phyloP scores from a whole-genome alignment of 2,888 invertebrate genomes.

The Deilephila porcellus region DNA sequence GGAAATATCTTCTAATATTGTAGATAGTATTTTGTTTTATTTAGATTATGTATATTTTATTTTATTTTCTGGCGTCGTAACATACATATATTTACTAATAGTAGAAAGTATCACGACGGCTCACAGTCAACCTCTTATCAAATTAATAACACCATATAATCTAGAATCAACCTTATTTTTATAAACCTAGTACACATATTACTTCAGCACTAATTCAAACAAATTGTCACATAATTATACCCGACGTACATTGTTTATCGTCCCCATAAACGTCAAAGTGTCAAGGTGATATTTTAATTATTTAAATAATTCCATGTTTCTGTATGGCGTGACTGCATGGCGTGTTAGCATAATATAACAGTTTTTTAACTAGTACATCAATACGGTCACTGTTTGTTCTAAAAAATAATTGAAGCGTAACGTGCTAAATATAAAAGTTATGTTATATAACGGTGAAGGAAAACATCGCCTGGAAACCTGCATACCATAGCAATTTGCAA shows the following conservation, averaged over 20 bases:
- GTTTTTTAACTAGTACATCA: not conserved
- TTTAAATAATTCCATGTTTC: conserved; percentile 9
- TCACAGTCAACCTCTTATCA: not conserved
- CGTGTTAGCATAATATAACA: not conserved
- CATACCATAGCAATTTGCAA: too few relatives aligned
- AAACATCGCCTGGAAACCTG: too few relatives aligned
- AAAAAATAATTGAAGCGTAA: too few relatives aligned
- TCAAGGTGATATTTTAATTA: conserved; percentile 11
- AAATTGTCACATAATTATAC: conserved; percentile 5
- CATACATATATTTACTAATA: too few relatives aligned
- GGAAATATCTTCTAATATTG: too few relatives aligned
- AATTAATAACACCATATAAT: not conserved
- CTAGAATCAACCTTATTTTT: not conserved
- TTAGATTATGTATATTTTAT: too few relatives aligned
- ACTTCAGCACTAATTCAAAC: not conserved
- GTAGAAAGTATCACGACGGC: too few relatives aligned
- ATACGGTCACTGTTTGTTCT: not conserved
- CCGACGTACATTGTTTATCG: not conserved
- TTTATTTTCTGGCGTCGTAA: too few relatives aligned
- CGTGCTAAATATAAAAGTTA: too few relatives aligned
- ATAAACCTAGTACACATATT: not conserved
- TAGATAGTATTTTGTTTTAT: too few relatives aligned
- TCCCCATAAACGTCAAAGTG: conserved; percentile 13
- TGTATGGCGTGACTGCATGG: not conserved
- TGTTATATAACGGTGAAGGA: too few relatives aligned